Evolutionary conservation across 2,113 vertebrate species (phyloP), one percentile per base, ranked within the genome.

Genomic region (western clawed frog (Xenopus tropicalis)): DNA sequence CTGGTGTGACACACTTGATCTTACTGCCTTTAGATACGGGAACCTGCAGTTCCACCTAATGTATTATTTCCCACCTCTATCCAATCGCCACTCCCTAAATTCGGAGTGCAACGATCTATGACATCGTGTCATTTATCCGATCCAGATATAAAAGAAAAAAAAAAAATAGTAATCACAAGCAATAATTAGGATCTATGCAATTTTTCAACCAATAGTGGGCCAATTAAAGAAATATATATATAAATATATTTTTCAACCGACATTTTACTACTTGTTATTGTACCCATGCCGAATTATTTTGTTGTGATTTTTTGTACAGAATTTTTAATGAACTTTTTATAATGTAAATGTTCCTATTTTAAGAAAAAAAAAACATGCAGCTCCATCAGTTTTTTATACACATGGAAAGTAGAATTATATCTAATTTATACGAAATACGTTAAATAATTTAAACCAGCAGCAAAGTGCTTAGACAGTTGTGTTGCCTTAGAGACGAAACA

Each of bases 131-230:
- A 83, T 89, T 89, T 80, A 84, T 90, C 84, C 86, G 86, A 91
- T 90, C 85, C 88, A 89, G 88, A 87, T 86, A 86, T 63, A 91
- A 90, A 91, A 3, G 6, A 29, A 3, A 37, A 37, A 37, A 37
- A 37, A 37, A 37, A 92, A 88, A 56, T 90, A 89, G 90, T 92
- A 93, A 92, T 88, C 88, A 87, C 88, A 83, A 95, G 94, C 94
- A 96, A 96, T 96, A 96, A 96, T 96, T 94, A 93, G 94, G 93
- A 95, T 92, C 94, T 96, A 96, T 96, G 94, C 94, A 96, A 96
- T 95, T 94, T 94, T 93, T 92, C 91, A 94, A 90, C 89, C 85
- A 89, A 90, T 89, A 87, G 86, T 90, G 87, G 92, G 93, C 93
- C 93, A 93, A 93, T 92, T 90, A 88, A 89, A 91, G 91, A 92